phyloP scores from a whole-genome alignment of 2,113 vertebrate genomes.

The Rhabdomys dilectus region DNA sequence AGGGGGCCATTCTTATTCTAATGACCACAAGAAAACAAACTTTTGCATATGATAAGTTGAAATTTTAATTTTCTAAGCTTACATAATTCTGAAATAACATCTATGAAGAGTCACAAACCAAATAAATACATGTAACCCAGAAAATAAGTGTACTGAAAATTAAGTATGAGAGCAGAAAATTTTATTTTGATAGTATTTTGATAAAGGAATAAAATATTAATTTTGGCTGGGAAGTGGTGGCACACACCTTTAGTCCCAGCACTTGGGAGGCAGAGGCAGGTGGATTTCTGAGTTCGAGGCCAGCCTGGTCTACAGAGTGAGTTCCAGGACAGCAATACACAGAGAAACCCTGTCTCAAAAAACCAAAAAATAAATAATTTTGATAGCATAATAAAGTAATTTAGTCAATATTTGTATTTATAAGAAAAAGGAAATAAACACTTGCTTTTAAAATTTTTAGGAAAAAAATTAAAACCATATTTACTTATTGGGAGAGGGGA shows the following conservation, averaged over 20 bases:
- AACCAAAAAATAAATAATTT: neutral
- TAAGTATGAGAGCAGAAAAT: constrained; percentile 24
- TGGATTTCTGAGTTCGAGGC: too few species aligned
- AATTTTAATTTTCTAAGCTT: constrained; percentile 52
- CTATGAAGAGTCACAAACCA: constrained; percentile 15
- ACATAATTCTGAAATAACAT: constrained; percentile 47
- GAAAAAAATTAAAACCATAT: neutral
- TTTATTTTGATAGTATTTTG: neutral
- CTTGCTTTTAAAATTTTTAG: neutral
- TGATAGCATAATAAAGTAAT: constrained; percentile 50
- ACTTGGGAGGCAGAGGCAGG: too few species aligned
- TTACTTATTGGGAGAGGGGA: neutral
- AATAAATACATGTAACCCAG: constrained; percentile 45
- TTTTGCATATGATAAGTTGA: neutral
- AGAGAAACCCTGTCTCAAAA: too few species aligned
- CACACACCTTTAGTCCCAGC: too few species aligned
- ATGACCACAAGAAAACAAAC: constrained; percentile 39
- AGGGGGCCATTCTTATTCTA: neutral
- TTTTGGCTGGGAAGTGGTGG: neutral
- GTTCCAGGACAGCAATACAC: too few species aligned
- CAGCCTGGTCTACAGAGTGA: too few species aligned
- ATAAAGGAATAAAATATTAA: constrained; percentile 45
- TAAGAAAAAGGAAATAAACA: constrained; percentile 22
- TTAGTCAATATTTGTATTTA: constrained; percentile 28
- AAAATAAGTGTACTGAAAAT: neutral